Conservation (phyloP, 2,113 vertebrate species). For the Dascyllus trimaculatus region DNA sequence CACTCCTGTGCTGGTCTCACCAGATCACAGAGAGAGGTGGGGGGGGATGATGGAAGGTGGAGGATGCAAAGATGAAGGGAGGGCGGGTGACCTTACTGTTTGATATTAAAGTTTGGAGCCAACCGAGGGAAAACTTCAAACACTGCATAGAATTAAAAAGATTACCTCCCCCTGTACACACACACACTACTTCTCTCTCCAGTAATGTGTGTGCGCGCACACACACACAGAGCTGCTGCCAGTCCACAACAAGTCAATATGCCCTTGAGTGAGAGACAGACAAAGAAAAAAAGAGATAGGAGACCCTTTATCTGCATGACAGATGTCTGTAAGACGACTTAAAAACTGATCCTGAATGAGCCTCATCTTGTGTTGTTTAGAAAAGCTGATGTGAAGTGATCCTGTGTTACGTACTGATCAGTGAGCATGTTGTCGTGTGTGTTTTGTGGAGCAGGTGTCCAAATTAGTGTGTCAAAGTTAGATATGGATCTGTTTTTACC, state of each 20-base stretch:
- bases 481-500: too few species aligned
- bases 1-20: slow-evolving; percentile 41
- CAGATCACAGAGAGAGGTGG: slow-evolving; percentile 37
- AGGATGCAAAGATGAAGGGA: slow-evolving; percentile 43
- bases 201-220: background rate
- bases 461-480: too few species aligned
- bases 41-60: slow-evolving; percentile 20
- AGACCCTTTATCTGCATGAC: slow-evolving; percentile 1
- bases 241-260: slow-evolving; percentile 55
- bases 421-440: background rate
- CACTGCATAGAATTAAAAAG: slow-evolving; percentile 58
- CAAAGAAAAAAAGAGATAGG: background rate
- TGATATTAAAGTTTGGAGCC: slow-evolving; percentile 66
- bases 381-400: too few species aligned
- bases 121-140: slow-evolving; percentile 67
- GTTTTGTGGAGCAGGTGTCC: too few species aligned
- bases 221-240: slow-evolving; percentile 24
- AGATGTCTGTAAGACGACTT: slow-evolving; percentile 3
- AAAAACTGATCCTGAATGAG: background rate
- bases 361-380: too few species aligned
- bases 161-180: slow-evolving; percentile 37
- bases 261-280: slow-evolving; percentile 35
- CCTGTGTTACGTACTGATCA: slow-evolving; percentile 17
- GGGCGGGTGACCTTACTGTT: slow-evolving; percentile 44
- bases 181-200: background rate